A percentile compares a stretch with the other conserved stretches of the same genome.
Evolutionary conservation across 2,888 invertebrate species (phyloP).

Genomic region (Dicycla oo): DNA sequence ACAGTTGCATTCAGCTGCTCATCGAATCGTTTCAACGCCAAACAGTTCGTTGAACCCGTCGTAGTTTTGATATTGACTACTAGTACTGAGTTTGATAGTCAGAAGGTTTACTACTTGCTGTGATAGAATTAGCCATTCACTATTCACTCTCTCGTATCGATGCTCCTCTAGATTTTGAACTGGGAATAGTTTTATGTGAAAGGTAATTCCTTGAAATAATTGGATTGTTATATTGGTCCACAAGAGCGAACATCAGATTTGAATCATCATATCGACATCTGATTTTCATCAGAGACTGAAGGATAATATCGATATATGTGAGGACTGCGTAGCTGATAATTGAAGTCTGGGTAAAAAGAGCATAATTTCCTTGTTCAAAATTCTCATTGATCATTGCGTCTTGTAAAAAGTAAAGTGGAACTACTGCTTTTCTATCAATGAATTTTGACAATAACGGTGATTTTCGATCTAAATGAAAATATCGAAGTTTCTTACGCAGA

Average conservation of each 20-base stretch:
- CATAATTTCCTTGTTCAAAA: no score
- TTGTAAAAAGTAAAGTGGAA: no score
- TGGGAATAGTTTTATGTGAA: not conserved
- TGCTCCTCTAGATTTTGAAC: not conserved
- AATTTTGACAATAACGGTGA: slow-evolving; percentile 42
- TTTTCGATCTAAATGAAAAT: slow-evolving; percentile 26
- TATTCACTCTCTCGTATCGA: no score
- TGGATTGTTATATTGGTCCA: no score
- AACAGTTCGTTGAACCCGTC: slow-evolving; percentile 52
- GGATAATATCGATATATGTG: no score
- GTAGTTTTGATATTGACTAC: slow-evolving; percentile 44
- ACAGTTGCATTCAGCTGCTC: slow-evolving; percentile 53
- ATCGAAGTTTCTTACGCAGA: slow-evolving; percentile 11
- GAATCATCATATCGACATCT: no score
- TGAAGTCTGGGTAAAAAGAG: no score
- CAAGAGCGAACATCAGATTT: no score
- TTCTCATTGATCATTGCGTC: no score
- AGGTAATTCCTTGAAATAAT: not conserved
- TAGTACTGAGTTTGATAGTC: not conserved
- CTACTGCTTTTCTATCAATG: slow-evolving; percentile 14
- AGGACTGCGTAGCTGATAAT: no score
- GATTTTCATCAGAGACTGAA: no score
- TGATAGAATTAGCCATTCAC: not conserved
- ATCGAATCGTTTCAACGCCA: slow-evolving; percentile 56
- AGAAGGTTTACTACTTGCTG: slow-evolving; percentile 16